Evolutionary conservation across 2,888 invertebrate species (phyloP).

Genomic region (Himalopsyche japonica): DNA sequence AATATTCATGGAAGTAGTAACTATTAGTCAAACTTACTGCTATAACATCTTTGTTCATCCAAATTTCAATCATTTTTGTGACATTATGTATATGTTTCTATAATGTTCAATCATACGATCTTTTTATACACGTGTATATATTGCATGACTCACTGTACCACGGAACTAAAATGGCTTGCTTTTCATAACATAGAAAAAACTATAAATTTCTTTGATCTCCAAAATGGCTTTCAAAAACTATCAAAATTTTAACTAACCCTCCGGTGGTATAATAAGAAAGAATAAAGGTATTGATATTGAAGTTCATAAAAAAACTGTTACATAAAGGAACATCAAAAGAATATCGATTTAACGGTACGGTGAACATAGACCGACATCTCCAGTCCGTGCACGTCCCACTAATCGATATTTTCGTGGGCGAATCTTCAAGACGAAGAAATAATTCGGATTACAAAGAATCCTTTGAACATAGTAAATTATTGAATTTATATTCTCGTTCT

Average conservation of each 20-base stretch:
- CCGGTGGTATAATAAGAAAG: background rate
- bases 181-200: background rate
- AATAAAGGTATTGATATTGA: background rate
- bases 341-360: constrained; percentile 18
- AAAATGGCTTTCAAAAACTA: background rate
- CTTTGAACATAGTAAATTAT: constrained; percentile 29
- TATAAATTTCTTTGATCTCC: background rate
- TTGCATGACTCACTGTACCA: background rate
- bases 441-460: constrained; percentile 36
- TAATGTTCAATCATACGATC: no score
- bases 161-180: background rate
- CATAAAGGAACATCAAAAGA: constrained; percentile 21
- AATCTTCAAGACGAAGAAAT: constrained; percentile 21
- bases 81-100: no score
- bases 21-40: no score
- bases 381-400: constrained; percentile 27
- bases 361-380: background rate
- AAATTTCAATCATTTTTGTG: no score
- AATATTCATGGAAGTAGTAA: no score
- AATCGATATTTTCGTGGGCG: constrained; percentile 32
- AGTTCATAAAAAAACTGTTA: constrained; percentile 6
- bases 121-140: no score
- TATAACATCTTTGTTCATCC: no score
- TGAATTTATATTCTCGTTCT: constrained; percentile 4
- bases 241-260: background rate